These are phyloP conservation scores for Meda fulgida DNA, from an alignment of 2,797 vertebrate species.

Conservation along the genomic window DNA sequence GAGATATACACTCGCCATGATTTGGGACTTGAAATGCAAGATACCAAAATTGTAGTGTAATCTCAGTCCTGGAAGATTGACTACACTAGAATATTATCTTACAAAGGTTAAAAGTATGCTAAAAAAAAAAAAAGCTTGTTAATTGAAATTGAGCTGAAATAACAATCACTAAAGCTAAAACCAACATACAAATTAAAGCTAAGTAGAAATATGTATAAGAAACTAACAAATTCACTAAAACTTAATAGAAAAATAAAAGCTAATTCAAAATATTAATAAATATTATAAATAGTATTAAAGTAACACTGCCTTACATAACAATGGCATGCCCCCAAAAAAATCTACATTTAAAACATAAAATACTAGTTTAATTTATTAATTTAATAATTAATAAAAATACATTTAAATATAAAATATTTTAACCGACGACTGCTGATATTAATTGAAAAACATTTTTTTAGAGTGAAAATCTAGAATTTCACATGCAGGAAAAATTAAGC, in stretches of 20 bases:
- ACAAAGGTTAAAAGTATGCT: neutral
- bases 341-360: neutral
- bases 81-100: neutral
- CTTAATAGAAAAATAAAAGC: neutral
- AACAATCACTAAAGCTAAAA: neutral
- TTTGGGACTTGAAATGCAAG: neutral
- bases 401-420: neutral
- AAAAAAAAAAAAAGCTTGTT: neutral
- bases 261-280: neutral
- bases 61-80: neutral
- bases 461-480: too few species aligned
- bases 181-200: neutral
- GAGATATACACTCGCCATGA: neutral
- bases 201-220: neutral
- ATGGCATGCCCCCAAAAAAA: too few species aligned
- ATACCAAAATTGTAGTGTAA: neutral
- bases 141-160: neutral
- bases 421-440: too few species aligned
- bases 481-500: neutral
- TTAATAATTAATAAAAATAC: neutral
- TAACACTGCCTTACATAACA: neutral
- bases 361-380: neutral
- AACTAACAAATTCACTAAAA: neutral
- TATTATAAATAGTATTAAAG: neutral
- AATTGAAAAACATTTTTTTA: too few species aligned